Evolutionary conservation across 2,113 vertebrate genomes (phyloP).

Genomic region (Solenodon paradoxus): DNA sequence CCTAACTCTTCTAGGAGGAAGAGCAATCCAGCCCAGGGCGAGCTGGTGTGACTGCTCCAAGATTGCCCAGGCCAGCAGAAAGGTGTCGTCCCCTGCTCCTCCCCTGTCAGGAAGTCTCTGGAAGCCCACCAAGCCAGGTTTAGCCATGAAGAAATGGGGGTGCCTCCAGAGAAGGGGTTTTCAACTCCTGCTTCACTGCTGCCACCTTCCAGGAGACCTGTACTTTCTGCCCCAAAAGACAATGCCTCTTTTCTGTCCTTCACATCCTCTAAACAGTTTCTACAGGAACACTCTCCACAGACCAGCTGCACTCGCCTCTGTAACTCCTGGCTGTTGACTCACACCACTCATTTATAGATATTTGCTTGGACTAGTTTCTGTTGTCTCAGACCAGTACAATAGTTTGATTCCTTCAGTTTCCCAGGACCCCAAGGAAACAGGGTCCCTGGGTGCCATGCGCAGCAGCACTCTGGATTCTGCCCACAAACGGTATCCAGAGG

Average conservation of each 20-base stretch:
- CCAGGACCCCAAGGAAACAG: neutral
- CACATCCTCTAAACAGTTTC: fast-evolving
- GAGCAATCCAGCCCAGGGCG: neutral
- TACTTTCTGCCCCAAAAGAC: neutral
- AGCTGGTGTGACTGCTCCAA: neutral
- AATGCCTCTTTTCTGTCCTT: no score
- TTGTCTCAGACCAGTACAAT: neutral
- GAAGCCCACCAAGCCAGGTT: neutral
- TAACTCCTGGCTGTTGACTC: neutral
- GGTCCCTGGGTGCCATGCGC: neutral
- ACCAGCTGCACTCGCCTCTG: neutral
- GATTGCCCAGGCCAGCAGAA: neutral
- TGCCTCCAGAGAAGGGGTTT: neutral
- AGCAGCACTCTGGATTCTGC: neutral
- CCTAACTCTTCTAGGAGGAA: neutral
- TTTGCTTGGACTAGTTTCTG: neutral
- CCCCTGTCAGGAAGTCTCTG: neutral
- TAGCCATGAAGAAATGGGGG: neutral
- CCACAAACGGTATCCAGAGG: neutral
- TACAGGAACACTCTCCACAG: neutral
- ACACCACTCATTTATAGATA: no score
- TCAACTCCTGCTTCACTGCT: fast-evolving
- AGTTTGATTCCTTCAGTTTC: neutral
- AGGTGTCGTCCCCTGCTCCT: neutral
- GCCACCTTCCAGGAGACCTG: neutral